phyloP scores from a whole-genome alignment of 2,113 vertebrate species.

The Alethe diademata region DNA sequence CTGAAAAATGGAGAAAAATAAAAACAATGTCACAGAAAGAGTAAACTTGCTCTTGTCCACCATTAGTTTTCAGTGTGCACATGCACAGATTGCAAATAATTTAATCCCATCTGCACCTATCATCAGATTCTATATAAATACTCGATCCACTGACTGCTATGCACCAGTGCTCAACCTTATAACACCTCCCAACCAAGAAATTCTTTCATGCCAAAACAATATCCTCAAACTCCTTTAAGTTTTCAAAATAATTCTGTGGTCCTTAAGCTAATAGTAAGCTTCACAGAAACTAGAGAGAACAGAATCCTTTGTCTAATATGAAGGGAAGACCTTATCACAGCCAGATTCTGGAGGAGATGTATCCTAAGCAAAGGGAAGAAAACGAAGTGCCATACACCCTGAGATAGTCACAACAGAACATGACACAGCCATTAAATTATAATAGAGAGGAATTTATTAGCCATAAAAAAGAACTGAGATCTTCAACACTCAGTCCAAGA shows the following conservation, averaged over 20 bases:
- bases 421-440: neutral
- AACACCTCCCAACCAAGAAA: neutral
- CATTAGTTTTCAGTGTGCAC: neutral
- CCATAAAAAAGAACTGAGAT: neutral
- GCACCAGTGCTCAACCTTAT: neutral
- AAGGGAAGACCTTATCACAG: neutral
- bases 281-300: neutral
- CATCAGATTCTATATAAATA: conserved; percentile 36
- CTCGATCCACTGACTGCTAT: neutral
- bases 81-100: neutral
- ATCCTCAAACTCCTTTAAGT: neutral
- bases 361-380: neutral
- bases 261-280: neutral
- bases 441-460: neutral
- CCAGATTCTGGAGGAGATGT: neutral
- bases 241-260: neutral
- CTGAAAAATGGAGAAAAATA: neutral
- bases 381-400: neutral
- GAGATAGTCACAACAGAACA: neutral
- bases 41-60: neutral
- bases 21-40: neutral
- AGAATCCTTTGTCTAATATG: neutral
- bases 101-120: neutral
- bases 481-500: neutral
- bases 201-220: neutral